Evolutionary conservation across 2,797 vertebrate species (phyloP).

Genomic region (Hydrophis major): DNA sequence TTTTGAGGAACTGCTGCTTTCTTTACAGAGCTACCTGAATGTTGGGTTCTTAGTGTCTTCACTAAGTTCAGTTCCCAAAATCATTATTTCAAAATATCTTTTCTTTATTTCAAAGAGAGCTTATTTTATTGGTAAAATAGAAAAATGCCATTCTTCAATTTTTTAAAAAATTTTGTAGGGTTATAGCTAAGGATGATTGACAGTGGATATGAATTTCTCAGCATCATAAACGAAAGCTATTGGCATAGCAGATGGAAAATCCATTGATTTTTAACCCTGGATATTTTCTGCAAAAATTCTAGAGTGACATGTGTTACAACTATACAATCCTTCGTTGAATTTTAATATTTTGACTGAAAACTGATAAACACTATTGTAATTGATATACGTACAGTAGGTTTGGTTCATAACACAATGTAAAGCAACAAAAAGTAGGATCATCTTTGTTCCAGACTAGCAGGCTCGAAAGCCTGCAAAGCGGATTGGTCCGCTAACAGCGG

Average conservation of each 20-base stretch:
- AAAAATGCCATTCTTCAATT: not conserved
- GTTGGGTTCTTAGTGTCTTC: not conserved
- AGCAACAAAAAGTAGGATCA: not conserved
- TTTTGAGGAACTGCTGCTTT: not conserved
- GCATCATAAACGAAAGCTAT: not conserved
- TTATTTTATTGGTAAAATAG: not conserved
- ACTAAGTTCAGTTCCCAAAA: not conserved
- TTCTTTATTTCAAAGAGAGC: not conserved
- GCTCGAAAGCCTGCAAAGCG: no score
- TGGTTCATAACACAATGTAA: not conserved
- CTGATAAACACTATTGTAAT: slow-evolving; percentile 4
- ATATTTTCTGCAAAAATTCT: slow-evolving; percentile 4
- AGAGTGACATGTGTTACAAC: slow-evolving; percentile 30
- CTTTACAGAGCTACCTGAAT: not conserved
- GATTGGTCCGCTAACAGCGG: no score
- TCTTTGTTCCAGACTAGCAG: not conserved
- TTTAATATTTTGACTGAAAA: slow-evolving; percentile 8
- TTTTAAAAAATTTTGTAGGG: not conserved
- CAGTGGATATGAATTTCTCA: not conserved
- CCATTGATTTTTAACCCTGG: not conserved
- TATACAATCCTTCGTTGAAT: slow-evolving; percentile 3
- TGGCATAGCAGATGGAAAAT: not conserved
- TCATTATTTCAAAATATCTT: not conserved
- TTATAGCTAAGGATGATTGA: not conserved
- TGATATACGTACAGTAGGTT: not conserved